Evolutionary conservation across 2,113 vertebrate species (phyloP), one percentile per base, ranked within the genome.

Genomic region (Pelvicachromis taeniatus): DNA sequence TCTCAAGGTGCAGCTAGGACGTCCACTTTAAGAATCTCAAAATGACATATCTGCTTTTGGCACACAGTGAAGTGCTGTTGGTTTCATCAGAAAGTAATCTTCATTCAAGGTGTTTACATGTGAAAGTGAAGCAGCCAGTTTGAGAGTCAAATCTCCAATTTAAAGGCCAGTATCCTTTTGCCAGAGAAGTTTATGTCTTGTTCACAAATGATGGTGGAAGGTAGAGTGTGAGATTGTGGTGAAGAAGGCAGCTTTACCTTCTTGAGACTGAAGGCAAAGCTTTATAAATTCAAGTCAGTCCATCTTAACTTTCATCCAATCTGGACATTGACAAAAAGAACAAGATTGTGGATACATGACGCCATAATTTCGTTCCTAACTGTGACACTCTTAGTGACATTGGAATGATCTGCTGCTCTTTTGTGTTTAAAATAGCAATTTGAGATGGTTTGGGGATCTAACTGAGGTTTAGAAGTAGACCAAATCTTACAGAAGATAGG

Each of bases 1-100:
- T 70, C 21, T 7, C 1, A 26, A 70, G 65, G 0, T 26, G 40
- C 40, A 2, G 0, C 21, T 29, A 13, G 40, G 21, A 29, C 17
- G 65, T 48, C 14, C 26, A 70, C 21, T 7, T 45, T 42, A 65
- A n/a, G n/a, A 65, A 65, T 65, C 38, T 9, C 12, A 26, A 40
- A 26, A 45, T 1, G 21, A 5, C 7, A 23, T 23, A 14, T 48
- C 13, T 26, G 21, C 40, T 45, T 70, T 26, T 70, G 38, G 65
- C 13, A 70, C 65, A 70, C 0, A 70, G 21, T 70, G 40, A 70
- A 1, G 1, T n/a, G 9, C 19, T 53, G 2, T 53, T n/a, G 50
- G 14, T 9, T n/a, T 16, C 9, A 42, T 68, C n/a, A 40, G 33
- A 68, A 42, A 38, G 12, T 16, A 40, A 42, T 45, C 21, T 45